Conservation (phyloP, 2,113 vertebrate genomes). For the Opisthocomus hoazin region DNA sequence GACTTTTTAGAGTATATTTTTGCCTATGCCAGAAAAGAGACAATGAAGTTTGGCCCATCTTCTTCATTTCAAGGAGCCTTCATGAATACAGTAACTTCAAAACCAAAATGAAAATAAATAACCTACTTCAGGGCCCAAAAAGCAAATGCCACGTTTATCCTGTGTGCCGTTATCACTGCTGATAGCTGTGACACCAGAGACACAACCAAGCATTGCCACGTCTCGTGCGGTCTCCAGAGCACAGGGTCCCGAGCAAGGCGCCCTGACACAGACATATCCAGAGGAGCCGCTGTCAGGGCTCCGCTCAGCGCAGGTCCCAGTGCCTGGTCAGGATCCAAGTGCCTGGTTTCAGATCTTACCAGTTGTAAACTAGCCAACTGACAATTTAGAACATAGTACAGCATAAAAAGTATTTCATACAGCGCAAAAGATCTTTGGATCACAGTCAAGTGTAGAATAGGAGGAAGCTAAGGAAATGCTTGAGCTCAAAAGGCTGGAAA, state of each 20-base stretch:
- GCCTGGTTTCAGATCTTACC: neutral
- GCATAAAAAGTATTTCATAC: neutral
- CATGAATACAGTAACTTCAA: neutral
- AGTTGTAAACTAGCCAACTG: neutral
- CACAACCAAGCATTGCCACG: accelerated
- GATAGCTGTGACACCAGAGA: neutral
- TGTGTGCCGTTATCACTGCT: neutral
- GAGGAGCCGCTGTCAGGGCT: neutral
- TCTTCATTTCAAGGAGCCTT: neutral
- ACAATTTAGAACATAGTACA: neutral
- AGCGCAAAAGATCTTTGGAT: neutral
- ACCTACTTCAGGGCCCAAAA: neutral
- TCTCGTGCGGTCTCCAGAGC: neutral
- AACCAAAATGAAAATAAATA: neutral
- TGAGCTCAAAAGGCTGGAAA: neutral
- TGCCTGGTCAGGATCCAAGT: neutral
- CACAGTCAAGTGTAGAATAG: neutral
- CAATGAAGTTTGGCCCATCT: neutral
- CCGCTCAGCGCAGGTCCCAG: neutral
- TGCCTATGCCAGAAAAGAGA: neutral
- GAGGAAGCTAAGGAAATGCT: neutral
- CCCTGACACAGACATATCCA: neutral
- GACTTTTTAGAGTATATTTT: neutral
- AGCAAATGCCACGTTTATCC: neutral
- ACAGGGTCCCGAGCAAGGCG: neutral